Evolutionary conservation across 1,140 invertebrate species (phyloP).

Genomic region (Drosophila seguyi): DNA sequence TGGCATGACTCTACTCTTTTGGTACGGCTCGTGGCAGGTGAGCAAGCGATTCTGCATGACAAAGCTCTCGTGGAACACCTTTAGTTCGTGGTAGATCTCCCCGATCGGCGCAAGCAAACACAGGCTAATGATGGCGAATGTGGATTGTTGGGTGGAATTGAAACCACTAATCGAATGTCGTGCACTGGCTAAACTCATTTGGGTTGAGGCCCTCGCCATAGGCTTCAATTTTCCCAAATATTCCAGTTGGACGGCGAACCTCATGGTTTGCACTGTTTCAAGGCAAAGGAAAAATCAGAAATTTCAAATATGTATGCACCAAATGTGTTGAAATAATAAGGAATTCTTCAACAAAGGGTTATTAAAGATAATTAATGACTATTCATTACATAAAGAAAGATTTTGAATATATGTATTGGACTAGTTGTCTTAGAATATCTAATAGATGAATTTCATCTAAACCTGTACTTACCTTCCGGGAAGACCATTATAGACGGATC

Average conservation of each 20-base stretch:
- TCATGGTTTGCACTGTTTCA: conserved; percentile 49
- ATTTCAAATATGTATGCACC: no score
- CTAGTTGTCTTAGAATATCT: neutral
- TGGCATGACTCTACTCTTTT: neutral
- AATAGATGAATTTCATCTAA: neutral
- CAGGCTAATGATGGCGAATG: conserved; percentile 65
- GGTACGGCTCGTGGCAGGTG: conserved; percentile 18
- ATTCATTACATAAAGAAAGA: no score
- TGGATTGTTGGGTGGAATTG: neutral
- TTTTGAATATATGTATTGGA: no score
- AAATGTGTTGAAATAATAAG: no score
- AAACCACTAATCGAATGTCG: no score
- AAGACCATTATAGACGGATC: conserved; percentile 56
- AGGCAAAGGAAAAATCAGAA: neutral
- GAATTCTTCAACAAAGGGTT: no score
- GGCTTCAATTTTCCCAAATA: conserved; percentile 39
- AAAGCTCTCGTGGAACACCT: conserved; percentile 53
- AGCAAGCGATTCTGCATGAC: conserved; percentile 62
- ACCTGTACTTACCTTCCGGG: conserved; percentile 41
- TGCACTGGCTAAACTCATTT: neutral
- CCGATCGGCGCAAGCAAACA: conserved; percentile 57
- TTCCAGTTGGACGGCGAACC: conserved; percentile 62
- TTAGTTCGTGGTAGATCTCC: conserved; percentile 52
- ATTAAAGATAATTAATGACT: no score
- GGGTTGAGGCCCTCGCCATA: neutral